These are phyloP conservation scores for Zaprionus bogoriensis DNA, from an alignment of 2,888 invertebrate genomes.

Conservation along the genomic window DNA sequence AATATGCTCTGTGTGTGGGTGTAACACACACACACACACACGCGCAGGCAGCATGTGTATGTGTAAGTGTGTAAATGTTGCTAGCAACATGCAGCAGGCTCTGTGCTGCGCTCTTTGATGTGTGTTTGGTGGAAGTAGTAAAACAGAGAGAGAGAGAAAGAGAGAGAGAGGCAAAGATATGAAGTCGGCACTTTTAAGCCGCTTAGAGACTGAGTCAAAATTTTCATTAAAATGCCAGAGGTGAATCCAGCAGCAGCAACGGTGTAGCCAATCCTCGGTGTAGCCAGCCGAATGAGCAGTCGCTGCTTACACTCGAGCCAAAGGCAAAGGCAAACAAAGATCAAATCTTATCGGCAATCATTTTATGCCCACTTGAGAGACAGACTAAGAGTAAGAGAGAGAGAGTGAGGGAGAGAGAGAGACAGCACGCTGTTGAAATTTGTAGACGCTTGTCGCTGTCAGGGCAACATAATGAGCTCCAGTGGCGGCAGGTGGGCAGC, in stretches of 20 bases:
- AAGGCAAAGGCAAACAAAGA: constrained; percentile 62
- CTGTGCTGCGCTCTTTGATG: constrained; percentile 16
- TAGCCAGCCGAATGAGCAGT: constrained; percentile 44
- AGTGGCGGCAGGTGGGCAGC: constrained; percentile 41
- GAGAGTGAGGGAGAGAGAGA: neutral
- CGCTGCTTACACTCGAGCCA: neutral
- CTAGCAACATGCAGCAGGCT: constrained; percentile 38
- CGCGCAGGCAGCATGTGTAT: neutral
- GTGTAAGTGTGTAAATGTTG: constrained; percentile 27
- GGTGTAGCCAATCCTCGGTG: constrained; percentile 31
- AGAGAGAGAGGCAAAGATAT: neutral
- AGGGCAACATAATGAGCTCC: constrained; percentile 66
- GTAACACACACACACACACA: constrained; percentile 47
- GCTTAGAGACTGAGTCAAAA: constrained; percentile 56
- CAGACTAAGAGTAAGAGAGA: neutral
- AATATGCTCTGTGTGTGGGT: constrained; percentile 70
- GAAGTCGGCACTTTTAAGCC: constrained; percentile 56
- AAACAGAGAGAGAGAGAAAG: neutral
- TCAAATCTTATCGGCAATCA: constrained; percentile 77
- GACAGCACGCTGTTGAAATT: constrained; percentile 35
- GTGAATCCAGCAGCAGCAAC: constrained; percentile 57
- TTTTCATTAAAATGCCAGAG: constrained; percentile 74
- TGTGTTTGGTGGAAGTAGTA: neutral
- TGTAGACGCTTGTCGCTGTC: constrained; percentile 58
- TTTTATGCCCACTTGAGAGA: constrained; percentile 65